These are phyloP conservation scores for Rhinolophus sinicus DNA, from an alignment of 2,113 vertebrate species.

Conservation along the genomic window DNA sequence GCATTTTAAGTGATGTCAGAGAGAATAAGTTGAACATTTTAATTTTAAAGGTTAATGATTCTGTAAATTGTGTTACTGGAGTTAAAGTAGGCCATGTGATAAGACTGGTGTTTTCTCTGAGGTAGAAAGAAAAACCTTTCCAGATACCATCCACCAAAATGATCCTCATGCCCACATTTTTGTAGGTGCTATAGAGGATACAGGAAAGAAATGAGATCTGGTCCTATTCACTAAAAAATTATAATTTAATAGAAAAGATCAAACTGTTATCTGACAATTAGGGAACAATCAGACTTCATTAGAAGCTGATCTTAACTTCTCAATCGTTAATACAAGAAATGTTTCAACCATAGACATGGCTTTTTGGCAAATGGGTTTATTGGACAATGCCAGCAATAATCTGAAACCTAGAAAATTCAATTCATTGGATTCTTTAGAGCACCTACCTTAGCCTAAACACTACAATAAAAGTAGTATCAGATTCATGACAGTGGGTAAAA, in stretches of 20 bases:
- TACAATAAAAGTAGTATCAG: neutral
- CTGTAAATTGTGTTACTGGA: slow-evolving; percentile 12
- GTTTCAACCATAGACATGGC: neutral
- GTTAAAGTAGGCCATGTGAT: slow-evolving; percentile 22
- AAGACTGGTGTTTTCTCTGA: neutral
- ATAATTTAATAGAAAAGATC: neutral
- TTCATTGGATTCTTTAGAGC: neutral
- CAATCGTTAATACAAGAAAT: neutral
- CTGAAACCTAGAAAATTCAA: neutral
- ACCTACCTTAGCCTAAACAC: neutral
- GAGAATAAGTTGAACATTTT: slow-evolving; percentile 47
- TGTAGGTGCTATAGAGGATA: neutral
- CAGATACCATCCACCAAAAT: neutral
- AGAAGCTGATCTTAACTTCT: slow-evolving; percentile 44
- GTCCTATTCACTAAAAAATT: neutral
- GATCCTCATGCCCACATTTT: neutral
- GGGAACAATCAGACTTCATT: neutral
- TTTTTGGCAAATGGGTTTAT: neutral
- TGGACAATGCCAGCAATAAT: neutral
- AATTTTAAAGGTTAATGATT: slow-evolving; percentile 39
- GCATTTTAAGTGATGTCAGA: slow-evolving; percentile 56
- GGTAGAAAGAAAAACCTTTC: neutral
- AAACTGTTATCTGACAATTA: neutral
- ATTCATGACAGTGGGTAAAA: slow-evolving; percentile 23
- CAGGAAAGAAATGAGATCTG: neutral